Conservation (phyloP, 2,113 vertebrate genomes). For the Pogona vitticeps region DNA sequence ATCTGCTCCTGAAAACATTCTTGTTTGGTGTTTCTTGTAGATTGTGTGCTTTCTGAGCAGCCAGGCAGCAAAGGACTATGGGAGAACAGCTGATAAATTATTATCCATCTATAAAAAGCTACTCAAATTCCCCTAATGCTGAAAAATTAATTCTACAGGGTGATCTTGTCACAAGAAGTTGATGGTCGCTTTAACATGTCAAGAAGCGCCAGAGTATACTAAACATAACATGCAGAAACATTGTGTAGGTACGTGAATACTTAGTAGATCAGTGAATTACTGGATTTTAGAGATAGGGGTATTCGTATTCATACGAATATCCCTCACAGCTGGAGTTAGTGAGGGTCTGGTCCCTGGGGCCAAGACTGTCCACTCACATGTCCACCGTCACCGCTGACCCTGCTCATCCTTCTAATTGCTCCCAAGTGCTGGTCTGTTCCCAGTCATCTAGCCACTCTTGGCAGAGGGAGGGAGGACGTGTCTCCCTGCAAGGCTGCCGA, state of each 20-base stretch:
- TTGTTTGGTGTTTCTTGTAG: slow-evolving; percentile 74
- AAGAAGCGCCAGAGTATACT: slow-evolving; percentile 27
- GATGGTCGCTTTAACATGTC: slow-evolving; percentile 44
- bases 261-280: neutral
- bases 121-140: slow-evolving; percentile 53
- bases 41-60: slow-evolving; percentile 71
- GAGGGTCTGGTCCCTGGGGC: no score
- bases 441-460: no score
- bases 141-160: slow-evolving; percentile 62
- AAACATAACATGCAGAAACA: neutral
- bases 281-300: no score
- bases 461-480: no score
- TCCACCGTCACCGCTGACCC: no score
- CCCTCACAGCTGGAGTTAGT: no score
- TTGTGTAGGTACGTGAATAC: neutral
- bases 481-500: no score
- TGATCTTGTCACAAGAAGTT: slow-evolving; percentile 60
- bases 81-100: slow-evolving; percentile 73
- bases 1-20: slow-evolving; percentile 81
- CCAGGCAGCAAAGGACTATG: slow-evolving; percentile 69
- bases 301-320: no score
- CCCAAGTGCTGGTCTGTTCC: no score
- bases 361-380: no score
- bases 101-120: slow-evolving; percentile 69
- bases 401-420: no score